Evolutionary conservation across 2,797 vertebrate species (phyloP), one percentile per base, ranked within the genome.

Genomic region (Poecilia gillii): DNA sequence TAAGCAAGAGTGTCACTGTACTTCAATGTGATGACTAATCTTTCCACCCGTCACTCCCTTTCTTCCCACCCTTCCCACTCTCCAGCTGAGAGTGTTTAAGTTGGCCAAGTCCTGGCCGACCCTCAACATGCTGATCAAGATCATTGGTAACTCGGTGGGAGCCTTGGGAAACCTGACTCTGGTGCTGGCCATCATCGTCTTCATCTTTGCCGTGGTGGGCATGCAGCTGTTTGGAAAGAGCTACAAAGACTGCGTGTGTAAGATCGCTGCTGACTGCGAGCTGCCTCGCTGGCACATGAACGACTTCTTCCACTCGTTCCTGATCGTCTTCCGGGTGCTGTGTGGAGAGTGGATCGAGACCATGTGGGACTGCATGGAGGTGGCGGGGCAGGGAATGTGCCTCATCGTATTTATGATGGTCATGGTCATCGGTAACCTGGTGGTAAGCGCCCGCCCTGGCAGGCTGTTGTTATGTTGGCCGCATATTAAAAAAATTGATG

Each of bases 321-420:
- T 99, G 84, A 99, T 99, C 51, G 98, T 99, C 92, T 99, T 99
- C 90, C 98, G 99, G 66, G 98, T 99, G 84, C 94, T 99, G 84
- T 99, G 99, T 9, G 99, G 99, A 46, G 99, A 99, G 90, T 99
- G 99, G 99, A 99, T 99, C 23, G 98, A 99, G 95, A 99, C 99
- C 91, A 99, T 99, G 99, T 99, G 99, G 99, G 99, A 99, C 95
- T 99, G 99, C 93, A 99, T 99, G 99, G 98, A 99, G 89, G 99
- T 99, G 84, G 99, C 98, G 0, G 98, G 98, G 73, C 98, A 99
- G 94, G 96, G 86, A 88, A 99, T 99, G 98, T 99, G 98, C 92
- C 97, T 99, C 92, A 96, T 97, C 41, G 98, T 99, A 93, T 99
- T 99, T 92, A 99, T 99, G 99, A 99, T 99, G 99, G 98, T 99